A percentile compares a stretch with the other conserved stretches of the same genome.
Evolutionary conservation across 2,888 invertebrate genomes (phyloP).

Genomic region (Lamellibrachia columna): DNA sequence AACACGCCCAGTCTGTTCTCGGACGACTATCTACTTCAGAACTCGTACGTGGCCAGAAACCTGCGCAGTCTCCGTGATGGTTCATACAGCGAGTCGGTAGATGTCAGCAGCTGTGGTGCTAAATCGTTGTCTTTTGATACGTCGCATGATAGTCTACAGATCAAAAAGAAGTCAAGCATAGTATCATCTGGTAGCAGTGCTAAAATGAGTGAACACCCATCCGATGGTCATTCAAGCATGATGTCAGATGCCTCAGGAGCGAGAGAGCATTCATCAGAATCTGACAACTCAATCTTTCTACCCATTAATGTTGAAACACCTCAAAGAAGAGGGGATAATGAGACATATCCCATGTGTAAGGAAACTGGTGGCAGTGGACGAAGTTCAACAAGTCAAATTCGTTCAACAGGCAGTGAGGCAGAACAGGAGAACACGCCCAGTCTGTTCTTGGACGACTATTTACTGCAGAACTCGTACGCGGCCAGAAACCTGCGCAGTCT

Average conservation of each 20-base stretch:
- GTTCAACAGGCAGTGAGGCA: background rate
- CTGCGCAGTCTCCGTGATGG: constrained; percentile 50
- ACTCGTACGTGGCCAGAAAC: constrained; percentile 54
- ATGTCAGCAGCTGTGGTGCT: background rate
- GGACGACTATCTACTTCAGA: constrained; percentile 31
- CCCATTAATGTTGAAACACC: background rate
- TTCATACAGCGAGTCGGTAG: background rate
- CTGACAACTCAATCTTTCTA: background rate
- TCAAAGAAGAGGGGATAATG: background rate
- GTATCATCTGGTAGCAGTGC: background rate
- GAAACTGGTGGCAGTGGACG: background rate
- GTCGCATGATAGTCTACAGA: background rate
- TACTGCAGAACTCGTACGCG: constrained; percentile 50
- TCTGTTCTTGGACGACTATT: background rate
- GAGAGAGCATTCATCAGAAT: background rate
- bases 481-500: constrained; percentile 54
- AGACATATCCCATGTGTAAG: background rate
- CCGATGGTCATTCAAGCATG: background rate
- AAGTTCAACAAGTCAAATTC: background rate
- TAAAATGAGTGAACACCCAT: background rate
- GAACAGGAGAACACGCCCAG: constrained; percentile 14
- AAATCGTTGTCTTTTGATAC: background rate
- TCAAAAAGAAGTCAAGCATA: background rate
- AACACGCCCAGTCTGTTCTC: constrained; percentile 6
- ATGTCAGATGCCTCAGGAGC: no score